These are phyloP conservation scores for Eristalis arbustorum DNA, from an alignment of 2,888 invertebrate genomes.

Conservation along the genomic window DNA sequence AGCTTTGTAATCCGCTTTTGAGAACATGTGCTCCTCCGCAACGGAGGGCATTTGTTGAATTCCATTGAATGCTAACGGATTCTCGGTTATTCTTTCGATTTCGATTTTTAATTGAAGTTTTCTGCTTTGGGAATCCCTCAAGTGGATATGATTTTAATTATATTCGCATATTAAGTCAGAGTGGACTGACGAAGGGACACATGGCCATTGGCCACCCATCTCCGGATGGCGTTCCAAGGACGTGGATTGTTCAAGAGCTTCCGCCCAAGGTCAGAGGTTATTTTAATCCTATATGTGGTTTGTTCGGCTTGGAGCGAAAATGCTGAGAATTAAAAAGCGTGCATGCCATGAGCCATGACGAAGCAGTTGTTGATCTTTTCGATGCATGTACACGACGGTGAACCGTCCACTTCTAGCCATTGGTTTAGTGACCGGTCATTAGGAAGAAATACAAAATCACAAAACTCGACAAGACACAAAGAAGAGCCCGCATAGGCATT, in stretches of 20 bases:
- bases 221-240: not conserved
- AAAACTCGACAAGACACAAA: no score
- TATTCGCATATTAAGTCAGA: not conserved
- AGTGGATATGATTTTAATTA: not conserved
- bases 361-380: no score
- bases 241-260: not conserved
- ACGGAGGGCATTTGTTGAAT: not conserved
- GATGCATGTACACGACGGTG: no score
- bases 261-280: no score
- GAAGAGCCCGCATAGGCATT: no score
- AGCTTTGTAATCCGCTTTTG: slow-evolving; percentile 54
- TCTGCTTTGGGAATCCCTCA: not conserved
- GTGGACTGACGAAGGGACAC: not conserved
- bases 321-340: no score
- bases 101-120: slow-evolving; percentile 30
- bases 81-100: not conserved
- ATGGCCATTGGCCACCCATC: not conserved
- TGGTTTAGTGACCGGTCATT: no score
- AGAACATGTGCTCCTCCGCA: slow-evolving; percentile 4
- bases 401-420: no score
- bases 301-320: no score
- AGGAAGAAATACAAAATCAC: no score
- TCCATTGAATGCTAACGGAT: not conserved
- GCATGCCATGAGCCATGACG: no score
- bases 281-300: no score